These are phyloP conservation scores for Macropus fuliginosus DNA, from an alignment of 2,797 vertebrate species.

Conservation along the genomic window DNA sequence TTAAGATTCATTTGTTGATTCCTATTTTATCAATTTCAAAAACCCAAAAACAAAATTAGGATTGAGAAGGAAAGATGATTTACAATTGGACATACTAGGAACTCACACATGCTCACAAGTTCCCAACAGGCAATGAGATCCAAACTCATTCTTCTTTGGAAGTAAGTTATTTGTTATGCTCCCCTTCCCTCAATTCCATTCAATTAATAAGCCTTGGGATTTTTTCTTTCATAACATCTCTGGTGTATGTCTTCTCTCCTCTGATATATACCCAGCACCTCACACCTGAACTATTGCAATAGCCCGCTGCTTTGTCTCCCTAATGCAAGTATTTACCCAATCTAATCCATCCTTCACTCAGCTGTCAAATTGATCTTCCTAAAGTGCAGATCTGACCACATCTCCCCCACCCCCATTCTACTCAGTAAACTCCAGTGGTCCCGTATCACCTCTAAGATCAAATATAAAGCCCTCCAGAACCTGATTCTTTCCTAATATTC, in stretches of 20 bases:
- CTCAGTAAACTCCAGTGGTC: neutral
- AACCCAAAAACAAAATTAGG: neutral
- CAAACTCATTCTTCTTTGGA: neutral
- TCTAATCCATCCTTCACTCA: neutral
- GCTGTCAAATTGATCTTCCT: neutral
- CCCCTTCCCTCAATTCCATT: neutral
- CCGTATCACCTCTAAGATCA: neutral
- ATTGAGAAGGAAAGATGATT: conserved; percentile 12
- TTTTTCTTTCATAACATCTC: neutral
- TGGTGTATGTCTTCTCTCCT: neutral
- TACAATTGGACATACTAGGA: neutral
- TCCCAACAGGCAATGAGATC: neutral
- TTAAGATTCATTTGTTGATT: neutral
- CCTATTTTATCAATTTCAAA: neutral
- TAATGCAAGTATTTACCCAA: neutral
- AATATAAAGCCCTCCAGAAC: neutral
- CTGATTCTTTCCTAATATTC: neutral
- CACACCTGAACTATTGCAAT: neutral
- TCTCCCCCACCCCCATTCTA: neutral
- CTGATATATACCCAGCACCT: neutral
- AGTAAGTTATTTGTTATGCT: neutral
- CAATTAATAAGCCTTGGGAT: neutral
- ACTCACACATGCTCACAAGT: neutral
- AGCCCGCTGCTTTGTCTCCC: neutral
- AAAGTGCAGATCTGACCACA: neutral